These are phyloP conservation scores for Phylloscopus trochiloides DNA, from an alignment of 2,113 vertebrate genomes.

Conservation along the genomic window DNA sequence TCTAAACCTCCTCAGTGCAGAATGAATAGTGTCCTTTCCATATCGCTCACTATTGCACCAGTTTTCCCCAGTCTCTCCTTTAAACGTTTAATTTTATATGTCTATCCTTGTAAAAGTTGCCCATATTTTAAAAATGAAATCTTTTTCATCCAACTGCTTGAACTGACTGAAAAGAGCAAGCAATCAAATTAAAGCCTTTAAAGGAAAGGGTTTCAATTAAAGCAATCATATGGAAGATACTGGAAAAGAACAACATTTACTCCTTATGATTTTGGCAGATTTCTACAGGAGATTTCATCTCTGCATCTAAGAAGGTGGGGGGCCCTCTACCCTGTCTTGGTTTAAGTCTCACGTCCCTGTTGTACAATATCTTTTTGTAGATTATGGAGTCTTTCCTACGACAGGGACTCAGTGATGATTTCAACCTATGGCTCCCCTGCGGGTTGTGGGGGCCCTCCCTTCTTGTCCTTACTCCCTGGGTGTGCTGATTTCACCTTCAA, in stretches of 20 bases:
- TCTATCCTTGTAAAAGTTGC: not conserved
- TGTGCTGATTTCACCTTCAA: too few species aligned
- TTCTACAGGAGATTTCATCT: not conserved
- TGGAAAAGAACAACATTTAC: not conserved
- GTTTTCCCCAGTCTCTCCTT: not conserved
- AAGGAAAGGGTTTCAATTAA: not conserved
- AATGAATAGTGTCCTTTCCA: not conserved
- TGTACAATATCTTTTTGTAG: too few species aligned
- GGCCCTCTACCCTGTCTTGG: too few species aligned
- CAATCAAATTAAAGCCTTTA: not conserved
- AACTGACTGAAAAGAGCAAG: not conserved
- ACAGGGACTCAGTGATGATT: too few species aligned
- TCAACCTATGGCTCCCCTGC: too few species aligned
- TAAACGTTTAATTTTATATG: not conserved
- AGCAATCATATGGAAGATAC: not conserved
- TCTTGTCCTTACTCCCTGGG: too few species aligned
- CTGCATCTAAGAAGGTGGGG: not conserved
- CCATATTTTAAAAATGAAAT: not conserved
- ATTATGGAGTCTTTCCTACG: too few species aligned
- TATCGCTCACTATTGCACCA: not conserved
- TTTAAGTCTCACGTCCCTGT: too few species aligned
- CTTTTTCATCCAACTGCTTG: not conserved
- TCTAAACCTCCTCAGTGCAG: not conserved
- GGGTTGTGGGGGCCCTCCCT: too few species aligned
- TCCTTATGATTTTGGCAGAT: not conserved